A percentile compares a stretch with the other conserved stretches of the same genome.
Conservation (phyloP, 2,113 vertebrate species). For the Colaptes auratus region DNA sequence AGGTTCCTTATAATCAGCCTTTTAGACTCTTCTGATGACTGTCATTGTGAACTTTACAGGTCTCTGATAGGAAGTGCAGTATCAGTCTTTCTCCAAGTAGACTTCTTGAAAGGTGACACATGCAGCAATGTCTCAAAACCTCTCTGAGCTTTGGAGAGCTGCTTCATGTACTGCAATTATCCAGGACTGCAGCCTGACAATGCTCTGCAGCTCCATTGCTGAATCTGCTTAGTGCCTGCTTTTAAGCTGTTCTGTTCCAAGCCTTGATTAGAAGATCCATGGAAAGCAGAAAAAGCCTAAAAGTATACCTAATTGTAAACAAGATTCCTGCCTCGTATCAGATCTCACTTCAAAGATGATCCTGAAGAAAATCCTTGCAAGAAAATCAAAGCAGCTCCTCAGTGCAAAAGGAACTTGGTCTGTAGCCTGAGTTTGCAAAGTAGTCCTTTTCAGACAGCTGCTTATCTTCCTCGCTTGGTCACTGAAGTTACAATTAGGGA, state of each 20-base stretch:
- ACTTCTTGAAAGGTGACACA: background rate
- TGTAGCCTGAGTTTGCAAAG: background rate
- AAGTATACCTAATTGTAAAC: background rate
- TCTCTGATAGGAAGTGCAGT: background rate
- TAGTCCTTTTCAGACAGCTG: background rate
- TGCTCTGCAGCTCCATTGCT: background rate
- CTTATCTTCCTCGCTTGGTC: background rate
- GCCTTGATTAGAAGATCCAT: background rate
- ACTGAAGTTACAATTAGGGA: background rate
- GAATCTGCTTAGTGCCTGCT: background rate
- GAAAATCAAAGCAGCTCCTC: background rate
- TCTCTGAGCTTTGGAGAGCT: background rate
- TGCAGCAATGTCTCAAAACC: background rate
- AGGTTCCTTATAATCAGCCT: background rate
- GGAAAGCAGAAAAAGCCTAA: background rate
- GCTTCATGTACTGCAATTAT: background rate
- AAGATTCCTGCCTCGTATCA: background rate
- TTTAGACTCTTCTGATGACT: background rate
- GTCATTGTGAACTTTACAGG: background rate
- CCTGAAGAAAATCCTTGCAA: background rate
- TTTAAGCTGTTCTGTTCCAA: background rate
- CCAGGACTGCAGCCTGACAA: background rate
- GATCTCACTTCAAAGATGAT: background rate
- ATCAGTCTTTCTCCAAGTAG: background rate
- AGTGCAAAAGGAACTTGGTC: background rate